These are phyloP conservation scores for Pygocentrus nattereri DNA, from an alignment of 2,797 vertebrate genomes.

Conservation along the genomic window DNA sequence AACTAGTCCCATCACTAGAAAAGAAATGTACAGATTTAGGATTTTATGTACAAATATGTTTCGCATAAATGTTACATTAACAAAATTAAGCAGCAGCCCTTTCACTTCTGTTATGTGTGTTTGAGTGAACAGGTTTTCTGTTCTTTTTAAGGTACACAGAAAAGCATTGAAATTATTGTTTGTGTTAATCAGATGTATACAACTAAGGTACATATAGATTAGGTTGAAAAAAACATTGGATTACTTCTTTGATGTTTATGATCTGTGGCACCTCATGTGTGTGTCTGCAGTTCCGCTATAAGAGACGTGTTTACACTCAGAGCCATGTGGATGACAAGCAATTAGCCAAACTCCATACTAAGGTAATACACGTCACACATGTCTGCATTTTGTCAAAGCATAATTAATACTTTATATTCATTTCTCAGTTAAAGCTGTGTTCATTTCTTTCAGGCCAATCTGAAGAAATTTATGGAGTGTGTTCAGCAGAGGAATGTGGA, in stretches of 20 bases:
- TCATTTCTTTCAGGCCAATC: constrained; percentile 84
- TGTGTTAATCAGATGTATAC: neutral
- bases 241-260: constrained; percentile 35
- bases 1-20: no score
- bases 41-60: no score
- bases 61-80: constrained; percentile 49
- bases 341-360: constrained; percentile 95
- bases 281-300: constrained; percentile 90
- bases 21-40: no score
- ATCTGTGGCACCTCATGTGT: constrained; percentile 17
- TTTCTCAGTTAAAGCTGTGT: neutral
- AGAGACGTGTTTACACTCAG: constrained; percentile 93
- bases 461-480: constrained; percentile 98
- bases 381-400: neutral
- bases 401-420: no score
- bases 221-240: neutral
- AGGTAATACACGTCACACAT: constrained; percentile 76
- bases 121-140: neutral
- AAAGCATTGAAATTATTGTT: neutral
- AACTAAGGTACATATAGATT: neutral
- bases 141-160: neutral
- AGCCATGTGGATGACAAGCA: constrained; percentile 94
- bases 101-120: neutral
- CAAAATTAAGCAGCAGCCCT: constrained; percentile 38
- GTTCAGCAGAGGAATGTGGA: constrained; percentile 90